These are phyloP conservation scores for Contarinia nasturtii DNA, from an alignment of 1,140 invertebrate species.

Conservation along the genomic window DNA sequence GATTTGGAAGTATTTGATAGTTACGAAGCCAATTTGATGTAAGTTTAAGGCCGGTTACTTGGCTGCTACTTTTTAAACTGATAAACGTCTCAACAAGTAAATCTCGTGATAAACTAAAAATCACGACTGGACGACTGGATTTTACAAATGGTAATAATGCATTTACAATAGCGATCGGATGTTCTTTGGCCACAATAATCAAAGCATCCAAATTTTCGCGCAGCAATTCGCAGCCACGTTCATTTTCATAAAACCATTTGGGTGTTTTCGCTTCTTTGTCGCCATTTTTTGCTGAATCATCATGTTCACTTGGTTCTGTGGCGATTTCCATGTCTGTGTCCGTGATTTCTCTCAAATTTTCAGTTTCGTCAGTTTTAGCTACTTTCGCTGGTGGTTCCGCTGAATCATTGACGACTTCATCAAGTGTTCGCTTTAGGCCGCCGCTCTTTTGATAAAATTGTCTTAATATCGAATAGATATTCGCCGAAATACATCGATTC, in stretches of 20 bases:
- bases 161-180: conserved; percentile 59
- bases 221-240: conserved; percentile 34
- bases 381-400: conserved; percentile 5
- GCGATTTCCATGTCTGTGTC: neutral
- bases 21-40: conserved; percentile 72
- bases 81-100: conserved; percentile 63
- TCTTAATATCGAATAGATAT: conserved; percentile 50
- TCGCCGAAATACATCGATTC: conserved; percentile 43
- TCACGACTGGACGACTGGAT: conserved; percentile 61
- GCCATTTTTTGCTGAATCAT: conserved; percentile 5
- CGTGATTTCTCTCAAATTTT: no score
- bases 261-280: conserved; percentile 14
- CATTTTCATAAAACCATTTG: conserved; percentile 42
- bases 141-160: conserved; percentile 55
- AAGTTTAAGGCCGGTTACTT: conserved; percentile 53
- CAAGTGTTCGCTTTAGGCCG: conserved; percentile 2
- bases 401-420: neutral
- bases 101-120: conserved; percentile 62
- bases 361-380: conserved; percentile 8
- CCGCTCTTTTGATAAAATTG: conserved; percentile 33
- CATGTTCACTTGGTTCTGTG: neutral
- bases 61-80: conserved; percentile 43
- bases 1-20: conserved; percentile 71
- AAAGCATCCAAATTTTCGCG: conserved; percentile 52
- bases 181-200: conserved; percentile 62